Base-by-base conservation (phyloP, 2,113 vertebrate genomes). In the Oxygymnocypris stewartii region DNA sequence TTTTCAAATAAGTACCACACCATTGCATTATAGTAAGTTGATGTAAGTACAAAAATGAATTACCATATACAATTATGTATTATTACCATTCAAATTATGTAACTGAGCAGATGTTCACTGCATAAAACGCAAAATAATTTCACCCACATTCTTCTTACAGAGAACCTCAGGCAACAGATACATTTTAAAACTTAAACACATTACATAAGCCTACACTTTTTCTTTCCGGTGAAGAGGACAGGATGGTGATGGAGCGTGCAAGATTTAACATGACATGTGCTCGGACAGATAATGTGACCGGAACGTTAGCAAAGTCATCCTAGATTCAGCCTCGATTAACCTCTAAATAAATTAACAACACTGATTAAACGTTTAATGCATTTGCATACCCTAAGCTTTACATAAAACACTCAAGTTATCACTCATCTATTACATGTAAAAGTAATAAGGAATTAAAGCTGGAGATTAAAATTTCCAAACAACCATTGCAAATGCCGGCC, bases 271-370 rank as follows among this genome's bases (percentile, higher is more conserved):
- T 77, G 75, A 51, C 75, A 77, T 77, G 75, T 20, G 40, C 40
- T 82, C 16, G 42, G 59, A 82, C 40, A 49, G 57, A 63, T 82
- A 63, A 28, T 49, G 25, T 82, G 79, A 82, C 79, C 42, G 25
- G 13, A 82, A 47, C 61, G 14, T 49, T 79, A 37, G 59, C 4
- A 18, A 42, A 28, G 49, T 18, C 31, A 37, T 86, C 13, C 11
- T 61, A 11, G 57, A 71, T 44, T 47, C 20, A n/a, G 44, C 61
- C 20, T 51, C 73, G 47, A 44, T 74, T 28, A 81, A 59, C 47
- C 67, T 71, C 65, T 31, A 80, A 59, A 42, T 63, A 61, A 61
- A 78, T 76, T 23, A 78, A 51, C 23, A 79, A 65, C 35, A 18
- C 59, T 44, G 40, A 81, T 63, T 9, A 25, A 81, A 77, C 31